Percentiles rank a stretch among this genome's conserved stretches.
phyloP scores from a whole-genome alignment of 1,140 invertebrate genomes.

The Scaptomyza graminum region DNA sequence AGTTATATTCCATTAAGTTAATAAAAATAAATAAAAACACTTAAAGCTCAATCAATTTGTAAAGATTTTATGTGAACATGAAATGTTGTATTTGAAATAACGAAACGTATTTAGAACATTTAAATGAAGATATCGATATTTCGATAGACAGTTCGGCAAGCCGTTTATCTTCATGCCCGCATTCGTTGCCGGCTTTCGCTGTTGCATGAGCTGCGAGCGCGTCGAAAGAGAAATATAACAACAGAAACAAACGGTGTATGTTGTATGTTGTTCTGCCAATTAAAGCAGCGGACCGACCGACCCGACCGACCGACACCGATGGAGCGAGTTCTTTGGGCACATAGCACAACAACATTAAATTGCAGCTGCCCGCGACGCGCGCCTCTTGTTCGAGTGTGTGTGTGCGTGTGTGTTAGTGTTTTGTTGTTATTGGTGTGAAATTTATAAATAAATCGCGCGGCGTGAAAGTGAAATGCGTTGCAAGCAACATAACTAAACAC shows the following conservation, averaged over 20 bases:
- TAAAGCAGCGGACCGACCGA: slow-evolving; percentile 9
- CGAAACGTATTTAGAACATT: background rate
- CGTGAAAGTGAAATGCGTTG: slow-evolving; percentile 78
- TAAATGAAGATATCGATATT: slow-evolving; percentile 20
- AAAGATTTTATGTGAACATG: too few relatives aligned
- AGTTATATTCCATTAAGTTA: too few relatives aligned
- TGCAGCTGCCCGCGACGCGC: slow-evolving; percentile 64
- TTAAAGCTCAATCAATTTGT: too few relatives aligned
- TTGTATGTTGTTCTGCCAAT: slow-evolving; percentile 23
- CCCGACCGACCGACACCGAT: too few relatives aligned
- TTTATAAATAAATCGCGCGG: slow-evolving; percentile 55
- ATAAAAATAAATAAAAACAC: too few relatives aligned
- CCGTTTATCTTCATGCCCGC: slow-evolving; percentile 25
- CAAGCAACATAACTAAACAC: slow-evolving; percentile 44
- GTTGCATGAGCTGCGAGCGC: slow-evolving; percentile 67
- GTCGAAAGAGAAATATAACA: slow-evolving; percentile 11
- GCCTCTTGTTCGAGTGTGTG: slow-evolving; percentile 23
- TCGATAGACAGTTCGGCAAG: slow-evolving; percentile 9
- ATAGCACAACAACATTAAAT: slow-evolving; percentile 43
- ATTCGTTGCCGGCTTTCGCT: slow-evolving; percentile 78
- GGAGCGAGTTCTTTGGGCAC: slow-evolving; percentile 36
- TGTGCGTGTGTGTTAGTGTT: slow-evolving; percentile 22
- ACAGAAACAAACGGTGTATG: background rate
- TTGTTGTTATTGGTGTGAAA: slow-evolving; percentile 40
- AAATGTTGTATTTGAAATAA: background rate